Base-by-base conservation (phyloP, 2,888 invertebrate species). In the Dioctria linearis region DNA sequence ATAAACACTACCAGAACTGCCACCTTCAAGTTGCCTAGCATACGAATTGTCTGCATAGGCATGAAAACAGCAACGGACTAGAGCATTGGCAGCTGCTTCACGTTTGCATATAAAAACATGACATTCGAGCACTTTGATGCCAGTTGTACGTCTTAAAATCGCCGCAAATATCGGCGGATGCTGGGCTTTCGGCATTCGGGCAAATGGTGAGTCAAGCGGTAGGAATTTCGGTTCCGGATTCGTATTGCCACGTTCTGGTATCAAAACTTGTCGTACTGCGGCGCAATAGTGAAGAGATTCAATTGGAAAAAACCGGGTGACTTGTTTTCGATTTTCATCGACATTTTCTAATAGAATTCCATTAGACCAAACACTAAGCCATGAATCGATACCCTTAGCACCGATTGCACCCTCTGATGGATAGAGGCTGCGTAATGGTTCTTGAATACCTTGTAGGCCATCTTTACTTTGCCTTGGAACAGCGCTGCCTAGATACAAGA, bases 391-490 rank as follows among this genome's bases (percentile, higher is more conserved):
- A 86, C 99, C 96, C 87, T 95, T 93, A 84, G 96, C 94, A 6
- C 95, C 93, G 82, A 95, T 92, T 82, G 96, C 95, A 82, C 97
- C 97, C 90, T 97, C 96, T 84, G 97, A 96, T 81, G 98, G 98
- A 89, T 99, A 99, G 81, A 98, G 90, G 86, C 98, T 98, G 85
- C 96, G 93, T 85, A 99, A 90, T 3, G 99, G 99, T 88, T 99
- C 98, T 90, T 99, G 99, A 84, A 98, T 96, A 80, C 97, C 98
- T 87, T 98, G 96, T 71, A 99, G 91, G 75, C 99, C 99, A 87
- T 99, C 98, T 89, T 99, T 98, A 87, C 98, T 98, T 88, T 98
- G 96, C 87, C 98, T 97, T 46, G 99, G 97, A 85, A 98, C 98
- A 40, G 98, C 95, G 85, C 96, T 96, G 85, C 99, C 99, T 86